These are phyloP conservation scores for Linurgus olivaceus DNA, from an alignment of 2,797 vertebrate species.

Conservation along the genomic window DNA sequence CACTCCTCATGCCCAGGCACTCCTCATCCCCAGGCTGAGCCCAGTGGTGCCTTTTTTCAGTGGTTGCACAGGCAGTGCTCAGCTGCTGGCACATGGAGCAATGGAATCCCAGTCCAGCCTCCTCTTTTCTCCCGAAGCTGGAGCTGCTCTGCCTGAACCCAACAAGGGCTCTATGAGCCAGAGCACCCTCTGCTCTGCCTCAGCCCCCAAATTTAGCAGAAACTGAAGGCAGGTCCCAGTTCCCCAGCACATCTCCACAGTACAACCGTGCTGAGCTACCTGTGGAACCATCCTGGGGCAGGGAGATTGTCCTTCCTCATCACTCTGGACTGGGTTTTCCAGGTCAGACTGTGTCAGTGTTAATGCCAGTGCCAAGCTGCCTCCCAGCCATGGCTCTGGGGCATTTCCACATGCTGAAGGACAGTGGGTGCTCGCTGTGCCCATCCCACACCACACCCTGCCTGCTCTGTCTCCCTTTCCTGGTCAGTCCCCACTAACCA, in stretches of 20 bases:
- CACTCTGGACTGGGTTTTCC: background rate
- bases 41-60: background rate
- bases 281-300: no score
- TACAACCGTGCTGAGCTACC: fast-evolving
- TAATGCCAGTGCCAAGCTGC: background rate
- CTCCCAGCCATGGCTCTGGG: background rate
- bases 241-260: background rate
- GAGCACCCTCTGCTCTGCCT: background rate
- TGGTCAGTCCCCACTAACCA: background rate
- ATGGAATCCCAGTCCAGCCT: fast-evolving
- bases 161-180: fast-evolving
- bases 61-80: fast-evolving
- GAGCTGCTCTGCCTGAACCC: background rate
- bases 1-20: background rate
- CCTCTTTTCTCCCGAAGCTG: background rate
- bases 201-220: background rate
- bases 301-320: background rate
- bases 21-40: background rate
- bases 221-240: background rate
- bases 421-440: fast-evolving
- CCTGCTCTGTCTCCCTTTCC: background rate
- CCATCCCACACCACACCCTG: background rate
- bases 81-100: background rate
- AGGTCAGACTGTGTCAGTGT: background rate
- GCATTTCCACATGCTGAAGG: fast-evolving